phyloP scores from a whole-genome alignment of 2,113 vertebrate genomes.

The Ceyx melanurus region DNA sequence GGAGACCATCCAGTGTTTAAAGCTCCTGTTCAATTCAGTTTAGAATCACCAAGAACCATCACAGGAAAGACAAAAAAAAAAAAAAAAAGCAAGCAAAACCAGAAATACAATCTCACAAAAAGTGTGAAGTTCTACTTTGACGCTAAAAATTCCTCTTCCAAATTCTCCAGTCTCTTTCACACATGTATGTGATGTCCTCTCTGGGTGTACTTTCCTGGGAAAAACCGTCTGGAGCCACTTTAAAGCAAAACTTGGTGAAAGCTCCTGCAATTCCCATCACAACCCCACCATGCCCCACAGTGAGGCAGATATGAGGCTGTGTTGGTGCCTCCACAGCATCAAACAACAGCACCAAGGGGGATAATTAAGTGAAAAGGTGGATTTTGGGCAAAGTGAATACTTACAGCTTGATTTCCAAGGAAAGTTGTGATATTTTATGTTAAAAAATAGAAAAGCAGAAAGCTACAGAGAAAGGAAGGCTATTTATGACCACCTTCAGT shows the following conservation, averaged over 20 bases:
- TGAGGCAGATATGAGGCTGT: not conserved
- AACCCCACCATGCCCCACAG: not conserved
- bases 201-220: not conserved
- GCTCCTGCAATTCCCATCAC: not conserved
- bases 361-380: not conserved
- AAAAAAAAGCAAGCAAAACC: not conserved
- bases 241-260: not conserved
- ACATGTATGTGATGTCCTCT: fast-evolving
- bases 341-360: not conserved
- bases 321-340: not conserved
- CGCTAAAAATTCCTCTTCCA: not conserved
- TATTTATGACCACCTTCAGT: not conserved
- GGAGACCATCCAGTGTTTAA: not conserved
- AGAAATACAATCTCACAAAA: not conserved
- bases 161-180: not conserved
- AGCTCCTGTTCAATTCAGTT: fast-evolving
- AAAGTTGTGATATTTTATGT: not conserved
- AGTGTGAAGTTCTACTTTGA: not conserved
- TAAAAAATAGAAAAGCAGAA: not conserved
- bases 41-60: not conserved
- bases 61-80: not conserved
- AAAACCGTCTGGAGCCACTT: fast-evolving
- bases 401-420: not conserved
- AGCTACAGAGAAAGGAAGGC: not conserved
- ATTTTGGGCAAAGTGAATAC: not conserved